These are phyloP conservation scores for Coenonympha glycerion DNA, from an alignment of 2,888 invertebrate species.

Conservation along the genomic window DNA sequence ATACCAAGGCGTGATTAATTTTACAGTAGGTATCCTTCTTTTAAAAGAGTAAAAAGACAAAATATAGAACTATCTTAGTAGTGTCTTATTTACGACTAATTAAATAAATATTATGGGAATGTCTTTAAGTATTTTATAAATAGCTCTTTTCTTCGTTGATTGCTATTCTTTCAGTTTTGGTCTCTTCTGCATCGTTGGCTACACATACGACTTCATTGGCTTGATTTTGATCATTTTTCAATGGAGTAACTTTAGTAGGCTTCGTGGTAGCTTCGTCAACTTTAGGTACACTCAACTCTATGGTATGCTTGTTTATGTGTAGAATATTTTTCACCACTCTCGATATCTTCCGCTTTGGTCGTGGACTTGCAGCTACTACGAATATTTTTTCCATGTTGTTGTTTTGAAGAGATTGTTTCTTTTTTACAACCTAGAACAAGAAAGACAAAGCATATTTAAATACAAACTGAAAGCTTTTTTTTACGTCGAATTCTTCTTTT, in stretches of 20 bases:
- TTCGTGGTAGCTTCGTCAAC: slow-evolving; percentile 57
- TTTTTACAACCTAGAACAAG: slow-evolving; percentile 43
- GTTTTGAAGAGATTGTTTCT: slow-evolving; percentile 34
- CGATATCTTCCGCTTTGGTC: slow-evolving; percentile 50
- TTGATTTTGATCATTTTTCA: slow-evolving; percentile 44
- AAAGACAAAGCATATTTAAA: no score
- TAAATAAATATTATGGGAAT: no score
- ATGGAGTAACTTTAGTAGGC: slow-evolving; percentile 61
- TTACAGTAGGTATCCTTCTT: no score
- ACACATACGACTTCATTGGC: background rate
- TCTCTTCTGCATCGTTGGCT: background rate
- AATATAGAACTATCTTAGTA: no score
- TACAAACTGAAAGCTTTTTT: no score
- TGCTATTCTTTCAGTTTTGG: background rate
- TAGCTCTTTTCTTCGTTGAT: slow-evolving; percentile 1
- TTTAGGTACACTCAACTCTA: slow-evolving; percentile 54
- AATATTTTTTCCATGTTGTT: slow-evolving; percentile 62
- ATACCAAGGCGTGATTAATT: no score
- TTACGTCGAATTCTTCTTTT: no score
- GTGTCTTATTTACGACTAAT: no score
- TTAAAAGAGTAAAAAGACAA: no score
- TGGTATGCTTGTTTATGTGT: slow-evolving; percentile 56
- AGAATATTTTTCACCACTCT: slow-evolving; percentile 55
- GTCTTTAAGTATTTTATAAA: background rate
- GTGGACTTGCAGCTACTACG: slow-evolving; percentile 54